These are phyloP conservation scores for Conopomorpha cramerella DNA, from an alignment of 1,140 invertebrate genomes.

Conservation along the genomic window DNA sequence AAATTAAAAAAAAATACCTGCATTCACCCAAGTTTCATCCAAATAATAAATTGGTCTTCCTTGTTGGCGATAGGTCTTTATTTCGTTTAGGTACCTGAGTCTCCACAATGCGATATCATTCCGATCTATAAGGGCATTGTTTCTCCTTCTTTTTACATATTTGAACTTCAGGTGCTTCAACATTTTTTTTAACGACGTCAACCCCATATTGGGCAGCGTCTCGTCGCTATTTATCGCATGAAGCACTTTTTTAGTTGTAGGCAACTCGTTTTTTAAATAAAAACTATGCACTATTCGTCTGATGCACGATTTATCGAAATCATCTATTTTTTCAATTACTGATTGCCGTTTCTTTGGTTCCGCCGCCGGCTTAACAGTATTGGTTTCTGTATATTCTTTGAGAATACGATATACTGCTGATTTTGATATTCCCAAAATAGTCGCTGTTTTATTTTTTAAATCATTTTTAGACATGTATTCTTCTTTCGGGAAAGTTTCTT, in stretches of 20 bases:
- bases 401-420: too few species aligned
- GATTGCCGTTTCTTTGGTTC: too few species aligned
- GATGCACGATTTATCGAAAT: constrained; percentile 7
- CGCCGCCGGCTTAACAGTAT: too few species aligned
- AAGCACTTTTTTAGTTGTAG: constrained; percentile 9
- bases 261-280: constrained; percentile 8
- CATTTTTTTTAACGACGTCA: constrained; percentile 6
- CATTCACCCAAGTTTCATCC: constrained; percentile 4
- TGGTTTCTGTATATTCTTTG: too few species aligned
- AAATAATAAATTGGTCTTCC: constrained; percentile 2
- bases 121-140: constrained; percentile 3
- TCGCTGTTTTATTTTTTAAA: too few species aligned
- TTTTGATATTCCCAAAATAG: too few species aligned
- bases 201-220: constrained; percentile 8
- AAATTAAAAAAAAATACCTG: not conserved
- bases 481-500: too few species aligned
- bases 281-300: constrained; percentile 7
- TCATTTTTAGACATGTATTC: too few species aligned
- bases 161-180: constrained; percentile 7
- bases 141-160: constrained; percentile 4
- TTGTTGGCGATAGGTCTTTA: not conserved
- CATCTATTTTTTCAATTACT: too few species aligned
- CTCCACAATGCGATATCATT: constrained; percentile 4
- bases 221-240: constrained; percentile 8
- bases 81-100: not conserved